Evolutionary conservation across 2,888 invertebrate genomes (phyloP).

Genomic region (Archaeoteleia sp.): DNA sequence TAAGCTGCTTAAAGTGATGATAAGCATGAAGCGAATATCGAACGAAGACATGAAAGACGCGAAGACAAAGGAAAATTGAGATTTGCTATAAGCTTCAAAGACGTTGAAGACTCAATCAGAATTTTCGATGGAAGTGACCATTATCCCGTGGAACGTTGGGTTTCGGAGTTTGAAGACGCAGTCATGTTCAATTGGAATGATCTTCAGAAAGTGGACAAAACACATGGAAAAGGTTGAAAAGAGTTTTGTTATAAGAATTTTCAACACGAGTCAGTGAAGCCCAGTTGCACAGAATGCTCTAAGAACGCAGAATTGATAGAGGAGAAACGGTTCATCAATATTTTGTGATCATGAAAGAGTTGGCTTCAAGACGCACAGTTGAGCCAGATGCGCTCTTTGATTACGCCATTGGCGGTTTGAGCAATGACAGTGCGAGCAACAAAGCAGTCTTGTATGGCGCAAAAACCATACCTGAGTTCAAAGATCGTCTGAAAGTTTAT

Average conservation of each 20-base stretch:
- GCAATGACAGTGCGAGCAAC: background rate
- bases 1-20: background rate
- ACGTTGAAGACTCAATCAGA: constrained; percentile 15
- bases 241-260: constrained; percentile 14
- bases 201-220: constrained; percentile 14
- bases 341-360: constrained; percentile 24
- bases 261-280: no score
- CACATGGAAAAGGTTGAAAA: constrained; percentile 6
- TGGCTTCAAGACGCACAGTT: constrained; percentile 17
- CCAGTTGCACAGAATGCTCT: constrained; percentile 6
- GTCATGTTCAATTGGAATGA: constrained; percentile 25
- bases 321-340: constrained; percentile 26
- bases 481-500: constrained; percentile 9
- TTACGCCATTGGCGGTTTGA: constrained; percentile 23
- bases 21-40: background rate
- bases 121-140: constrained; percentile 18
- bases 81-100: constrained; percentile 2
- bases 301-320: constrained; percentile 3
- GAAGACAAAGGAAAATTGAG: no score
- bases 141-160: constrained; percentile 9
- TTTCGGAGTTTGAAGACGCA: constrained; percentile 24
- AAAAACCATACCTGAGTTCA: constrained; percentile 1
- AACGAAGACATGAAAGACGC: background rate
- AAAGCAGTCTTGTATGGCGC: constrained; percentile 14
- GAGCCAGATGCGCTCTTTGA: constrained; percentile 21